Base-by-base conservation (phyloP, 1,140 invertebrate species). In the Agrypnia vestita region DNA sequence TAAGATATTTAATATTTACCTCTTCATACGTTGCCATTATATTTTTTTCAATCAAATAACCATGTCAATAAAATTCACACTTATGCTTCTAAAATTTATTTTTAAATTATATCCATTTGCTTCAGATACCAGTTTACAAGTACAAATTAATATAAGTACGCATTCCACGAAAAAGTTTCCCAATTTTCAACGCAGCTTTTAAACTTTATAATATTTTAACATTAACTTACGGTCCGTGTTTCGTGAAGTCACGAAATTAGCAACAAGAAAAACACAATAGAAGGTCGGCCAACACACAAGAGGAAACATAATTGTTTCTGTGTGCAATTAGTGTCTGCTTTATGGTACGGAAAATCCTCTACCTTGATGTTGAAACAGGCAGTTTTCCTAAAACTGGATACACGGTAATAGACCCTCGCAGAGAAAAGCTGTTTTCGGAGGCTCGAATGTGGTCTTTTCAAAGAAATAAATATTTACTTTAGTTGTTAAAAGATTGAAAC, bases 271-370 rank as follows among this genome's bases (percentile, higher is more conserved):
- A 11, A 64, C 0, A 64, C 61, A 6, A 43, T 43, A 64, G 25
- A 19, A 43, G 35, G 61, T 43, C 25, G 35, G 61, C 11, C 35
- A 64, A 64, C 61, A n/a, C 61, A 13, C 25, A n/a, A 13, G 13
- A 64, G 35, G 25, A 35, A 64, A 64, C 35, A 64, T 64, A 64
- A 64, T 64, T 64, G 61, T 43, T 64, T 64, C 19, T 43, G 61
- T 35, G 3, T 35, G 61, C 61, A 64, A 64, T 44, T 35, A 64
- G 35, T 8, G 61, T 35, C 35, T 64, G 61, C 61, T 64, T 64
- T 64, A 43, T 64, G 61, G 35, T 25, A 64, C 25, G 35, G 61
- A 43, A 25, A 35, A 25, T 64, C 19, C 61, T 3, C 61, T 19
- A 64, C 25, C 61, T 64, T 64, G 19, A 64, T 64, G 19, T 64